These are phyloP conservation scores for Hystrix cristata DNA, from an alignment of 2,113 vertebrate species.

Conservation along the genomic window DNA sequence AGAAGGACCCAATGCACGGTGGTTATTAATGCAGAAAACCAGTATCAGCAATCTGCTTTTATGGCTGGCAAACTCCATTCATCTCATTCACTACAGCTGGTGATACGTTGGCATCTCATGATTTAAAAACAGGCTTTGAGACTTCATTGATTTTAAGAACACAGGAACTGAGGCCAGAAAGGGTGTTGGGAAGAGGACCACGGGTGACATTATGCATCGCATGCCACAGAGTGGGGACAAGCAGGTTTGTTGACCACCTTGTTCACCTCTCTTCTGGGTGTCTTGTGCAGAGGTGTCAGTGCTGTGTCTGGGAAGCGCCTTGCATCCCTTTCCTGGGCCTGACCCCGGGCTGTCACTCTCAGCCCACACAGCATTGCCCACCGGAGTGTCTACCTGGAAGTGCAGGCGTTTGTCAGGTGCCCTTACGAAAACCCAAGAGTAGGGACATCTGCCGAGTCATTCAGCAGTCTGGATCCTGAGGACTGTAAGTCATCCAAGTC, in stretches of 20 bases:
- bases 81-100: neutral
- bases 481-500: neutral
- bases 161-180: neutral
- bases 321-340: neutral
- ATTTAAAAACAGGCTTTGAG: constrained; percentile 34
- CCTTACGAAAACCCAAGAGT: constrained; percentile 3
- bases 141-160: neutral
- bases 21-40: neutral
- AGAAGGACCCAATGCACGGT: neutral
- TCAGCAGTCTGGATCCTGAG: neutral
- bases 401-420: constrained; percentile 6
- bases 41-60: neutral
- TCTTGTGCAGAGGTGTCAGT: neutral
- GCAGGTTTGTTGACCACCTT: neutral
- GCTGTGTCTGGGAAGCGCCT: neutral
- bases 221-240: neutral
- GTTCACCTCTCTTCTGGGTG: neutral
- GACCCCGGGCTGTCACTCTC: neutral
- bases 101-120: neutral
- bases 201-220: neutral
- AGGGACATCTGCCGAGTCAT: neutral
- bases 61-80: neutral
- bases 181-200: constrained; percentile 7
- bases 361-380: neutral
- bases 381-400: neutral